phyloP scores from a whole-genome alignment of 1,140 invertebrate genomes.

The Atopsyche davidsoni region DNA sequence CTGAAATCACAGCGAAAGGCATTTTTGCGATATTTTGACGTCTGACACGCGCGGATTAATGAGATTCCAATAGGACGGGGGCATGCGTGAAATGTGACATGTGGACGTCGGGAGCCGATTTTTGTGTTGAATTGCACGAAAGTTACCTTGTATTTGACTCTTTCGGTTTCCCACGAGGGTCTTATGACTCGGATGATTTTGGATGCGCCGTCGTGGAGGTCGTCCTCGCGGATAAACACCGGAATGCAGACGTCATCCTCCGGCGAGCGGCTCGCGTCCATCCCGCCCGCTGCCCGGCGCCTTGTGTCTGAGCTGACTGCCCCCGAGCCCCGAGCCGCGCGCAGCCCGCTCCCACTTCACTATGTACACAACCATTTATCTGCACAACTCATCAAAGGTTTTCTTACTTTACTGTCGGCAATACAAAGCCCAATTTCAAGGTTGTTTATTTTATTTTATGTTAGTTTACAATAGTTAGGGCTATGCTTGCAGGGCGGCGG shows the following conservation, averaged over 20 bases:
- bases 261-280: constrained; percentile 9
- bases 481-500: too few relatives aligned
- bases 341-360: too few relatives aligned
- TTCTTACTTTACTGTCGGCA: too few relatives aligned
- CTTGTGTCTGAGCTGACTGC: constrained; percentile 8
- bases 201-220: constrained; percentile 48
- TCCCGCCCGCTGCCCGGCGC: constrained; percentile 10
- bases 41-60: not conserved
- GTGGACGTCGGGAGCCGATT: not conserved
- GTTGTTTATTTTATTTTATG: too few relatives aligned
- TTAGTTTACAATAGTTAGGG: too few relatives aligned
- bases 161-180: constrained; percentile 47
- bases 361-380: too few relatives aligned
- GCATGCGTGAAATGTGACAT: too few relatives aligned
- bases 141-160: constrained; percentile 49
- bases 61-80: constrained; percentile 5
- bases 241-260: constrained; percentile 30
- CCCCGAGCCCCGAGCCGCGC: too few relatives aligned
- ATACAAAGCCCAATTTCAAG: too few relatives aligned
- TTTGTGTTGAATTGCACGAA: too few relatives aligned
- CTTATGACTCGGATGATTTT: constrained; percentile 49
- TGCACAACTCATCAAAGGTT: too few relatives aligned
- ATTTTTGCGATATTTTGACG: constrained; percentile 6
- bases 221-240: constrained; percentile 48
- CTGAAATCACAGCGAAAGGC: constrained; percentile 45